These are phyloP conservation scores for Metallyticus violacea DNA, from an alignment of 2,888 invertebrate species.

Conservation along the genomic window DNA sequence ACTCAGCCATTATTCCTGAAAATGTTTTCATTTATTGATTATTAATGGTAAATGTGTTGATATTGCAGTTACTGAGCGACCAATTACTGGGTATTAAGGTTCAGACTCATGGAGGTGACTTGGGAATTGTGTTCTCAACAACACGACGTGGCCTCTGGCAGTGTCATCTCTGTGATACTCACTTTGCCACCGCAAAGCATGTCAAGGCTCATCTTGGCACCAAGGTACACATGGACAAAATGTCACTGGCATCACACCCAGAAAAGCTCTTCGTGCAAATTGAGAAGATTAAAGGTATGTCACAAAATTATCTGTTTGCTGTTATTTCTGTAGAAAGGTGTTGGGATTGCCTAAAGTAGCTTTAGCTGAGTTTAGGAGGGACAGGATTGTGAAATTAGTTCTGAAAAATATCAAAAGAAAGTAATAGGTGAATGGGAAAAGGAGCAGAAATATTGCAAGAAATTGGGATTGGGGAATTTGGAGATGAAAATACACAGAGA, in stretches of 20 bases:
- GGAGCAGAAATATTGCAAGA: no score
- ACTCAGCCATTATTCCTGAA: no score
- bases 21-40: not conserved
- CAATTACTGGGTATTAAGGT: constrained; percentile 34
- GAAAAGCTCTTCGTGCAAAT: constrained; percentile 33
- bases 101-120: constrained; percentile 49
- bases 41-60: not conserved
- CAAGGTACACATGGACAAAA: constrained; percentile 46
- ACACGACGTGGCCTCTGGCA: constrained; percentile 37
- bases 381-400: no score
- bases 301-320: no score
- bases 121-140: constrained; percentile 50
- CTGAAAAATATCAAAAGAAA: no score
- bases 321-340: no score
- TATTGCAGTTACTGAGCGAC: not conserved
- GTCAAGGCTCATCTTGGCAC: constrained; percentile 36
- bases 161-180: constrained; percentile 54
- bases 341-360: no score
- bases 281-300: not conserved
- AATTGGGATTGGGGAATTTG: no score
- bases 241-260: constrained; percentile 47
- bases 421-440: no score
- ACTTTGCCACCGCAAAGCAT: constrained; percentile 32
- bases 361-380: no score
- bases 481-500: no score